Evolutionary conservation across 1,140 invertebrate genomes (phyloP).

Genomic region (Theocolax elegans): DNA sequence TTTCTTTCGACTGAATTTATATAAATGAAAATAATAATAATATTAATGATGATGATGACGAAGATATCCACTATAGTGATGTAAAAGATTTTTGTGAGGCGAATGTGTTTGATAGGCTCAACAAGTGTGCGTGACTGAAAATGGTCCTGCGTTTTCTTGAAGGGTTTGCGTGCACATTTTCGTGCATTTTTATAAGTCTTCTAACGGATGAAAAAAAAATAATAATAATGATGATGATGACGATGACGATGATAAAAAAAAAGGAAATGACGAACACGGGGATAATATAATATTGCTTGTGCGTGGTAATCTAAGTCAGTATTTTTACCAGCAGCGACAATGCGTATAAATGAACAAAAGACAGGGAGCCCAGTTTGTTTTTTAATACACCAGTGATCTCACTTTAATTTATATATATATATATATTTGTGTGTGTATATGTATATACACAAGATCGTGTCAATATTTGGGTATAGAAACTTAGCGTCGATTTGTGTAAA

Average conservation of each 20-base stretch:
- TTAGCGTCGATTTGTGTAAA: too few species aligned
- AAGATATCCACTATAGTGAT: too few species aligned
- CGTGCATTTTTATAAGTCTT: conserved; percentile 25
- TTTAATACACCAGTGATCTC: conserved; percentile 32
- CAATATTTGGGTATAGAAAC: too few species aligned
- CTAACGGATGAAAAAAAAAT: conserved; percentile 9
- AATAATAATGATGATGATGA: neutral
- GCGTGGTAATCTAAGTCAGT: conserved; percentile 45
- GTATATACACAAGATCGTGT: too few species aligned
- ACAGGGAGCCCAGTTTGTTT: conserved; percentile 46
- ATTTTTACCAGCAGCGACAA: conserved; percentile 65
- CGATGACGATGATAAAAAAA: neutral
- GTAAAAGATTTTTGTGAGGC: conserved; percentile 20
- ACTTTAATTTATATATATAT: too few species aligned
- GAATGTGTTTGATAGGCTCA: conserved; percentile 11
- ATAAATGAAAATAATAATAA: too few species aligned
- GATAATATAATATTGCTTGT: conserved; percentile 8
- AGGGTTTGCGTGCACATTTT: conserved; percentile 11
- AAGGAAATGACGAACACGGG: neutral
- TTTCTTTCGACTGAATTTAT: conserved; percentile 17
- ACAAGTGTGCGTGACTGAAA: conserved; percentile 27
- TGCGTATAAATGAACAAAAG: conserved; percentile 63
- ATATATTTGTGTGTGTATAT: too few species aligned
- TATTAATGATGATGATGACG: too few species aligned
- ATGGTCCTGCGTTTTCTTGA: neutral